phyloP scores from a whole-genome alignment of 1,140 invertebrate genomes.

The Tetragonula clypearis region DNA sequence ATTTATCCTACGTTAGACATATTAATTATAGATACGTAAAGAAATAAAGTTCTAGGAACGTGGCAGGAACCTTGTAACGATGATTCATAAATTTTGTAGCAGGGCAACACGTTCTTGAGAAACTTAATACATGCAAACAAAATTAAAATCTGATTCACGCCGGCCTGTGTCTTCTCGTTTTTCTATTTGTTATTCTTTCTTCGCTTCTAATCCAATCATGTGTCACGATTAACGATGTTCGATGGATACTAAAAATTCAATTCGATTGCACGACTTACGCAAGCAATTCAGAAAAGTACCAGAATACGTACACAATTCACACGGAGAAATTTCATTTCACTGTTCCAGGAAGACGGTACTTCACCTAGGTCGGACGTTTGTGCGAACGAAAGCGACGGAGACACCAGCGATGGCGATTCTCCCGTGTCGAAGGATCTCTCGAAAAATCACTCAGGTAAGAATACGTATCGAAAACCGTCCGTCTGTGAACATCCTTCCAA shows the following conservation, averaged over 20 bases:
- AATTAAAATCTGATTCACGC: conserved; percentile 34
- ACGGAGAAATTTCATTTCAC: conserved; percentile 55
- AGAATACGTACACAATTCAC: no score
- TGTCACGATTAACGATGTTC: no score
- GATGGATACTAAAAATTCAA: no score
- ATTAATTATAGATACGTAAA: not conserved
- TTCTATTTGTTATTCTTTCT: not conserved
- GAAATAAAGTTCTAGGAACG: not conserved
- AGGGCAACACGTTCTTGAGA: conserved; percentile 8
- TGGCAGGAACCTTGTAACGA: conserved; percentile 4
- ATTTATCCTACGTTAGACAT: not conserved
- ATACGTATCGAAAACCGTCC: not conserved
- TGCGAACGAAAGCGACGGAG: conserved; percentile 78
- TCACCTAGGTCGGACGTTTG: conserved; percentile 79
- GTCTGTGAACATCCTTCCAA: not conserved
- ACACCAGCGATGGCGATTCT: conserved; percentile 78
- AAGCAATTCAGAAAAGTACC: no score
- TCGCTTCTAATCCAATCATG: not conserved
- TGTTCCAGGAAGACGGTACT: conserved; percentile 77
- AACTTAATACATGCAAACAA: not conserved
- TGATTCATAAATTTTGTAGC: conserved; percentile 30
- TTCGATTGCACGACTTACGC: no score
- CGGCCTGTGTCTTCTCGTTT: no score
- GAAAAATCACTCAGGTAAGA: conserved; percentile 77
- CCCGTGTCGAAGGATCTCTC: conserved; percentile 73